Base-by-base conservation (phyloP, 2,888 invertebrate species). In the Drosophila sordidapex region DNA sequence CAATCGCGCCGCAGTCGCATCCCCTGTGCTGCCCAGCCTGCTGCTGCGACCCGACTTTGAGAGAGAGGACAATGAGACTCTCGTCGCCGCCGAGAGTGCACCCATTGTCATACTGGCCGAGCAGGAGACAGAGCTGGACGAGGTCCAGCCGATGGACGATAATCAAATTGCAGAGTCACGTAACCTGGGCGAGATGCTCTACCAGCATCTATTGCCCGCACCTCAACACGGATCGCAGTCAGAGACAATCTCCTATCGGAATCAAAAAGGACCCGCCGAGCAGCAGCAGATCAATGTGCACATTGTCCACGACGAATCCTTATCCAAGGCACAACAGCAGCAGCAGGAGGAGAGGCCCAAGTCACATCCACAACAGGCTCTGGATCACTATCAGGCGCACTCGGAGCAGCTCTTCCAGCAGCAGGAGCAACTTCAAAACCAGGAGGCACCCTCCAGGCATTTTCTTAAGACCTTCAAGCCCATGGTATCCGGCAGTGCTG, bases 41-140 rank as follows among this genome's bases (percentile, higher is more conserved):
- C 70, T 91, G 8, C 21, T 91, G 21, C 83, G 82, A 11, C 89
- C 85, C 5, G 72, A 71, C 1, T 36, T 29, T 2, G 73, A 76
- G 4, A 49, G 40, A 2, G 79, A 81, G 1, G 87, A 87, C 38
- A 79, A 78, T 61, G 77, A 89, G 40, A 86, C 89, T 25, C 66
- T 79, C 93, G 35, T 84, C 76, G 78, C 74, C 15, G 89, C 87
- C 40, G 85, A 85, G 56, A 85, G 89, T 74, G 77, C 85, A 46
- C 94, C 95, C 0, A 95, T 95, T 61, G 92, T 95, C 29, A 94
- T 95, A 13, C 70, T 90, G 5, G 91, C 87, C 1, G 94, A 94
- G 4, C 94, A 94, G 49, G 94, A 94, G 81, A 90, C 92, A 6
- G 94, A 94, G 1, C 62, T 91, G 21, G 91, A 92, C 1, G 85